phyloP scores from a whole-genome alignment of 2,888 invertebrate species.

The Heliconius charithonia region DNA sequence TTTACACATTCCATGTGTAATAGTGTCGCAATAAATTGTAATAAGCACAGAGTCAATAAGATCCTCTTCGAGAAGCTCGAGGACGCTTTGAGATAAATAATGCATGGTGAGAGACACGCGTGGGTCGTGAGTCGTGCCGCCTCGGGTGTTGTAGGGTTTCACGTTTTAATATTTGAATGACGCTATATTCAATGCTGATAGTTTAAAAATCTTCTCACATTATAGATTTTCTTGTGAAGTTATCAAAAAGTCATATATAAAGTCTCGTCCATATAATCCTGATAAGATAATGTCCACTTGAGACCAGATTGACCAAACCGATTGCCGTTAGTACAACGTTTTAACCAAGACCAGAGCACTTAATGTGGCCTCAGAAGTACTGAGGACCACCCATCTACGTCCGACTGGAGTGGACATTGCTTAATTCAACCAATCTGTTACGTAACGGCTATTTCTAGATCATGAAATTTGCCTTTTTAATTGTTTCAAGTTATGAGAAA shows the following conservation, averaged over 20 bases:
- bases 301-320: too few relatives aligned
- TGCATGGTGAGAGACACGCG: conserved; percentile 31
- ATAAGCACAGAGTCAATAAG: conserved; percentile 33
- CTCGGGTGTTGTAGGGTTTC: conserved; percentile 5
- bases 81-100: conserved; percentile 33
- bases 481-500: not conserved
- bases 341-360: not conserved
- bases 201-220: too few relatives aligned
- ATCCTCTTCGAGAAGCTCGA: conserved; percentile 25
- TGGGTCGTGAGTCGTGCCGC: not conserved
- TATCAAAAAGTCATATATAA: too few relatives aligned
- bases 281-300: too few relatives aligned
- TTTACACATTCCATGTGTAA: conserved; percentile 18
- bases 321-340: not conserved
- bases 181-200: too few relatives aligned
- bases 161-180: not conserved
- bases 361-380: not conserved
- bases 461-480: too few relatives aligned
- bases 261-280: too few relatives aligned
- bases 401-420: not conserved
- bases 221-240: too few relatives aligned
- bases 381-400: not conserved
- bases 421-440: conserved; percentile 15
- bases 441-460: not conserved
- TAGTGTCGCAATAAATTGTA: conserved; percentile 34